phyloP scores from a whole-genome alignment of 1,140 invertebrate species.

The Pachyrhynchus sulphureomaculatus region DNA sequence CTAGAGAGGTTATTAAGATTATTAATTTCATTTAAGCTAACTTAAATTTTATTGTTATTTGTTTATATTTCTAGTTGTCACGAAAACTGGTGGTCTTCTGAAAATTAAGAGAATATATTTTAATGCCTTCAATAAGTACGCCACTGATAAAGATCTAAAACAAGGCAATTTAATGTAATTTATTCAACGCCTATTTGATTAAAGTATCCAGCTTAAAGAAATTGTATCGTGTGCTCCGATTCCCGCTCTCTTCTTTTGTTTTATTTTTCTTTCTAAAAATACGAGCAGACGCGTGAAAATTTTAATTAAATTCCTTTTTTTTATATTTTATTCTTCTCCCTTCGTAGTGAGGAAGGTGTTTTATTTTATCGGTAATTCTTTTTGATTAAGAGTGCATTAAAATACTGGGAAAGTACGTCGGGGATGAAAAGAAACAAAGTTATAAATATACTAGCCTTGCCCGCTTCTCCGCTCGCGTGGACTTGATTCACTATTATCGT shows the following conservation, averaged over 20 bases:
- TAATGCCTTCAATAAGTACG: too few species aligned
- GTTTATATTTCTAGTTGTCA: too few species aligned
- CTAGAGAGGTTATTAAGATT: too few species aligned
- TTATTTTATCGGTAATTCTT: conserved; percentile 4
- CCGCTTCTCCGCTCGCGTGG: too few species aligned
- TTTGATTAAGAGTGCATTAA: not conserved
- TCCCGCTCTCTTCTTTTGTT: not conserved
- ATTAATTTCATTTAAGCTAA: too few species aligned
- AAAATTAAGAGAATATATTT: too few species aligned
- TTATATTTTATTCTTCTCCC: not conserved
- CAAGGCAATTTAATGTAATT: conserved; percentile 2
- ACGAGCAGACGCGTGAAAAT: conserved; percentile 4
- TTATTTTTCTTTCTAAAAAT: conserved; percentile 13
- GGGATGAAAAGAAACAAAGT: conserved; percentile 38
- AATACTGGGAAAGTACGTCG: conserved; percentile 20
- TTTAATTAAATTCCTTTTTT: conserved; percentile 18
- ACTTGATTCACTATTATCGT: too few species aligned
- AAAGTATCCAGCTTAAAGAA: conserved; percentile 18
- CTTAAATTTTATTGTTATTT: too few species aligned
- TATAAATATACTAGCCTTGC: too few species aligned
- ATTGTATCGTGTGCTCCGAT: conserved; percentile 2
- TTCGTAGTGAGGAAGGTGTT: conserved; percentile 9
- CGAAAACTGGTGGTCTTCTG: too few species aligned
- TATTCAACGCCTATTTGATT: conserved; percentile 5
- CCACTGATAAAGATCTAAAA: not conserved